These are phyloP conservation scores for Teinopalpus imperialis DNA, from an alignment of 2,888 invertebrate species.

Conservation along the genomic window DNA sequence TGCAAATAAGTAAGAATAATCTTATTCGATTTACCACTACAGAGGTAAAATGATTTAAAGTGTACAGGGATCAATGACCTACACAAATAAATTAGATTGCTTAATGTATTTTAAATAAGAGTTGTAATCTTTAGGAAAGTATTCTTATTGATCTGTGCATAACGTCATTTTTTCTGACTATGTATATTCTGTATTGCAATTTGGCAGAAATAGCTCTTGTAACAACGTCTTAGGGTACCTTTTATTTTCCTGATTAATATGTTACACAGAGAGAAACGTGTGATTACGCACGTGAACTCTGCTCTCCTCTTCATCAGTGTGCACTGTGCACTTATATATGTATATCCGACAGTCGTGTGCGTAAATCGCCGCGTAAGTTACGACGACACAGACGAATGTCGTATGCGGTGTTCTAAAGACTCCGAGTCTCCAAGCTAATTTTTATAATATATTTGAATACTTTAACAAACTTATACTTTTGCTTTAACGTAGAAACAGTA, in stretches of 20 bases:
- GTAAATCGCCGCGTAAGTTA: constrained; percentile 48
- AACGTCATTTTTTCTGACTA: no score
- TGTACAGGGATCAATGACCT: no score
- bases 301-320: constrained; percentile 32
- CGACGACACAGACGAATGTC: constrained; percentile 39
- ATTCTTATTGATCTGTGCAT: no score
- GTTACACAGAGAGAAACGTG: constrained; percentile 23
- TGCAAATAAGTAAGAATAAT: no score
- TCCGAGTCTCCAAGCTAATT: constrained; percentile 34
- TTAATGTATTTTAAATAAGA: no score
- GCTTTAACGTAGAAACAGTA: constrained; percentile 4
- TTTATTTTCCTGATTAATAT: no score
- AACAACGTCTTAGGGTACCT: background rate
- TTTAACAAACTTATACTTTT: constrained; percentile 2
- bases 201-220: background rate
- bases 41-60: no score
- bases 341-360: constrained; percentile 23
- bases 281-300: constrained; percentile 28
- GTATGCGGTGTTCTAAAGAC: constrained; percentile 44
- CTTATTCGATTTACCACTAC: no score
- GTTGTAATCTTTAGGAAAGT: no score
- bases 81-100: no score
- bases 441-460: constrained; percentile 22
- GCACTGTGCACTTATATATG: constrained; percentile 17
- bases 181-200: no score